These are phyloP conservation scores for Microplitis demolitor DNA, from an alignment of 1,140 invertebrate genomes.

Conservation along the genomic window DNA sequence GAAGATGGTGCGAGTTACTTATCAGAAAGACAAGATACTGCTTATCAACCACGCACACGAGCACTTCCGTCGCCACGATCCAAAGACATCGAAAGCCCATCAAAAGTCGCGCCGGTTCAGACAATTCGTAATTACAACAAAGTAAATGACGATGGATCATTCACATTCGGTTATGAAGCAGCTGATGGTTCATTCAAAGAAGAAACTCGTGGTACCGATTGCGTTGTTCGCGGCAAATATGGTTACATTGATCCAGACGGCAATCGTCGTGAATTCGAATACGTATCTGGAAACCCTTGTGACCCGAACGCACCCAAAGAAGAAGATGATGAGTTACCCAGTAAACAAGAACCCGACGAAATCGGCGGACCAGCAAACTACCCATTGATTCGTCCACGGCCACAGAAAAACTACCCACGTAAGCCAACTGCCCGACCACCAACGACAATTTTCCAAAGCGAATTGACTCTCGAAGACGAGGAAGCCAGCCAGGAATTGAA, in stretches of 20 bases:
- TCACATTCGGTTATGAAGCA: slow-evolving; percentile 86
- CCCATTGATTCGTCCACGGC: slow-evolving; percentile 63
- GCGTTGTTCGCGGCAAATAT: slow-evolving; percentile 86
- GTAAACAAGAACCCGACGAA: slow-evolving; percentile 62
- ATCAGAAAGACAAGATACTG: slow-evolving; percentile 21
- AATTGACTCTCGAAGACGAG: slow-evolving; percentile 65
- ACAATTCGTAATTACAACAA: slow-evolving; percentile 82
- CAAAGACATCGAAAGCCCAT: slow-evolving; percentile 62
- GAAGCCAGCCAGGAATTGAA: slow-evolving; percentile 66
- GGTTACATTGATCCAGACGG: slow-evolving; percentile 88
- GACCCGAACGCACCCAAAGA: slow-evolving; percentile 79
- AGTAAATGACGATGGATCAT: slow-evolving; percentile 83
- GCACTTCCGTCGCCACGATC: slow-evolving; percentile 55
- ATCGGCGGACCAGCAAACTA: slow-evolving; percentile 69
- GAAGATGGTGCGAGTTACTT: slow-evolving; percentile 46
- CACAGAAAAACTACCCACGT: slow-evolving; percentile 53
- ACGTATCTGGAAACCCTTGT: slow-evolving; percentile 89
- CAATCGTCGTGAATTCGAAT: slow-evolving; percentile 85
- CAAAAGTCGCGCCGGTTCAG: slow-evolving; percentile 75
- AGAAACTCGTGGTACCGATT: slow-evolving; percentile 83
- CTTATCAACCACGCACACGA: slow-evolving; percentile 39
- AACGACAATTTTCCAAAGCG: slow-evolving; percentile 70
- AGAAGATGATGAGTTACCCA: slow-evolving; percentile 65
- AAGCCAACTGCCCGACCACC: slow-evolving; percentile 65
- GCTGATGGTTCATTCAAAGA: slow-evolving; percentile 90